Evolutionary conservation across 1,140 invertebrate genomes (phyloP).

Genomic region (Micrasema minimum): DNA sequence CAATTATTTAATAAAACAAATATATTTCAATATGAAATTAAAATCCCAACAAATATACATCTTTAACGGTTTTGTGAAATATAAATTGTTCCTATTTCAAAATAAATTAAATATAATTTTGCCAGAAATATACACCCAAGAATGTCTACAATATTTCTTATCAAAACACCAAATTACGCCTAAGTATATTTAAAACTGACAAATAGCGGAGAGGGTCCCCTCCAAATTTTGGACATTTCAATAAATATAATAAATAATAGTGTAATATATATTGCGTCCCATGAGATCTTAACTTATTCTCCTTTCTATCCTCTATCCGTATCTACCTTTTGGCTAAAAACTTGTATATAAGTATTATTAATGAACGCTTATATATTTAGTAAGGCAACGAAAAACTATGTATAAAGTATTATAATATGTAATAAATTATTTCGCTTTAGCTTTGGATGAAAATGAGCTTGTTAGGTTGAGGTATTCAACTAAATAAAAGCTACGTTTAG

Average conservation of each 20-base stretch:
- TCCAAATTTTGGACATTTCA: background rate
- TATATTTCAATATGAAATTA: constrained; percentile 70
- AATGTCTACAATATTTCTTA: constrained; percentile 31
- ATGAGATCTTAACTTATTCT: constrained; percentile 45
- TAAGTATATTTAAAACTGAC: constrained; percentile 2
- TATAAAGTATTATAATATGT: constrained; percentile 48
- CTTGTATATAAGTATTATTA: constrained; percentile 48
- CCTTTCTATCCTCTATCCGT: constrained; percentile 22
- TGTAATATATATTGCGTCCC: constrained; percentile 46
- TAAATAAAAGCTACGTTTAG: too few relatives aligned
- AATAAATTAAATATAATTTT: constrained; percentile 52
- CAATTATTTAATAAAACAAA: constrained; percentile 66
- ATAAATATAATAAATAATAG: constrained; percentile 34
- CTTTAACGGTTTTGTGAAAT: constrained; percentile 54
- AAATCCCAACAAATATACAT: constrained; percentile 69
- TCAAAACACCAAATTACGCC: constrained; percentile 38
- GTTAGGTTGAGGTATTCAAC: constrained; percentile 1
- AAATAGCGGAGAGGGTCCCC: background rate
- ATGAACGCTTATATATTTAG: constrained; percentile 51
- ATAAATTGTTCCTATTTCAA: constrained; percentile 53
- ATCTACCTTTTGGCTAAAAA: constrained; percentile 28
- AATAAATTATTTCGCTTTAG: constrained; percentile 48
- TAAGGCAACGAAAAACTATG: constrained; percentile 54
- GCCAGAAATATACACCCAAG: constrained; percentile 44
- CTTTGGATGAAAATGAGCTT: constrained; percentile 54